A percentile compares a stretch with the other conserved stretches of the same genome.
Conservation (phyloP, 2,113 vertebrate species). For the Taurulus bubalis region DNA sequence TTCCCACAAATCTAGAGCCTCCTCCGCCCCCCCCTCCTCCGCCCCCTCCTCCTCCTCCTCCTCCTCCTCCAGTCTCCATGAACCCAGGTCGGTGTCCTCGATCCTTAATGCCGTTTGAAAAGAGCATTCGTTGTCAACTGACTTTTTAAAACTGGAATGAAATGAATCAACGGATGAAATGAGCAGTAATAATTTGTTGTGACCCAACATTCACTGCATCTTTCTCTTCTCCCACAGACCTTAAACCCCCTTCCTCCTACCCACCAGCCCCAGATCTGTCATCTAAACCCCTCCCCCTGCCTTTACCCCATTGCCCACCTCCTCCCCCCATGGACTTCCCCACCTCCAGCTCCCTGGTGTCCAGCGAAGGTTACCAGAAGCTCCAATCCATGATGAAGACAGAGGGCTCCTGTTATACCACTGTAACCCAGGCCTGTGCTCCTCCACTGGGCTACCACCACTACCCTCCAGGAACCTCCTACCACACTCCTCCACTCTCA, state of each 20-base stretch:
- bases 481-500: conserved; percentile 85
- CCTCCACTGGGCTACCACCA: conserved; percentile 87
- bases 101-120: neutral
- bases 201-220: neutral
- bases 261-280: neutral
- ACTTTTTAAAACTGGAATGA: neutral
- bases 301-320: neutral
- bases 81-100: conserved; percentile 20
- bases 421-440: conserved; percentile 74
- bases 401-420: neutral
- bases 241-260: neutral
- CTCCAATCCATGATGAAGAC: conserved; percentile 2
- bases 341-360: neutral
- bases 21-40: conserved; percentile 40
- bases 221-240: conserved; percentile 73
- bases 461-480: conserved; percentile 82
- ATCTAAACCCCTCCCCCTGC: neutral
- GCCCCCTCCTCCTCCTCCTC: conserved; percentile 33
- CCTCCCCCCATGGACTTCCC: neutral
- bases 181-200: neutral
- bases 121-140: neutral
- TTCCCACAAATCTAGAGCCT: conserved; percentile 16
- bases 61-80: conserved; percentile 18
- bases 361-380: neutral
- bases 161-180: neutral